Base-by-base conservation (phyloP, 2,888 invertebrate genomes). In the Hoplodrina blanda region DNA sequence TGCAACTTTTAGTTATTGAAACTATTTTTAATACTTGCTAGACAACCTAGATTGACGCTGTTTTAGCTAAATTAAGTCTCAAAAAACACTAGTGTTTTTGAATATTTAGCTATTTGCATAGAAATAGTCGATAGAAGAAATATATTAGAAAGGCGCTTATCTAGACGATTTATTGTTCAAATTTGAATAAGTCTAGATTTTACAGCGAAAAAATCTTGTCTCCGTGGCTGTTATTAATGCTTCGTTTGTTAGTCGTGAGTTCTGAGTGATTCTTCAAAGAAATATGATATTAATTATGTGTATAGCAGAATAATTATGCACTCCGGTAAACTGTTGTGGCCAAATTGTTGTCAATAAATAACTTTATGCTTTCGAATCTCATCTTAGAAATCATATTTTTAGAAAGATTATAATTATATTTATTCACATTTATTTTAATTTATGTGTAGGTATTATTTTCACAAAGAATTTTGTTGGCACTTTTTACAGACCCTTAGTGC, bases 91-190 rank as follows among this genome's bases (percentile, higher is more conserved):
- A 67, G 56, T 44, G 53, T 73, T 72, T 67, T 54, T 44, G 57
- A 70, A 68, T 49, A 70, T 62, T 30, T 63, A 2, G 37, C 50
- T 25, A 80, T 82, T 82, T 82, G 62, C 73, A 78, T 82, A 69
- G 59, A 80, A 75, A 80, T 73, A 46, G 33, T 61, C 46, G n/a
- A 65, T 61, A 69, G 30, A 65, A 37, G 62, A 75, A 59, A 61
- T 57, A 64, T 33, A 74, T 80, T 80, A 75, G 80, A 80, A 75
- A 80, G 70, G 69, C 11, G 59, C 44, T 71, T 66, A 60, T 62
- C 49, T 69, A 50, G 13, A 70, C n/a, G 61, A 78, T 73, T 62
- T 65, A 76, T 65, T 74, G 44, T 17, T 11, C 0, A 4, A 37
- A 50, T 75, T 61, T 33, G 46, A 54, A 55, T 61, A 68, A 52